phyloP scores from a whole-genome alignment of 2,113 vertebrate genomes.

The Panthera uncia region DNA sequence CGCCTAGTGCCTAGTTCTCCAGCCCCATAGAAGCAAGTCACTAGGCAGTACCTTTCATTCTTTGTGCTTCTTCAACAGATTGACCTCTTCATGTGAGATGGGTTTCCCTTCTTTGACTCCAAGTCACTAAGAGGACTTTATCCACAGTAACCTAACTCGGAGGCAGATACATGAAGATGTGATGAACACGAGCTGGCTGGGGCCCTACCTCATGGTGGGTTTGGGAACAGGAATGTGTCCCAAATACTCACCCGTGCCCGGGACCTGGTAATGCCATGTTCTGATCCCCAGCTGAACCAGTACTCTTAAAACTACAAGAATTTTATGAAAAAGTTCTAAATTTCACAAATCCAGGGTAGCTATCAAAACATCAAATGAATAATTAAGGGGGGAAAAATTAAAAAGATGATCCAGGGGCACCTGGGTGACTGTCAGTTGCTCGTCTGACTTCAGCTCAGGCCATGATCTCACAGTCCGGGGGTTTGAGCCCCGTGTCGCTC shows the following conservation, averaged over 20 bases:
- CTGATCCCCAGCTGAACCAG: not conserved
- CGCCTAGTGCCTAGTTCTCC: not conserved
- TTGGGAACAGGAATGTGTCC: not conserved
- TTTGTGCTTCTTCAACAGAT: not conserved
- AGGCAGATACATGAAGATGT: not conserved
- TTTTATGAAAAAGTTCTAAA: not conserved
- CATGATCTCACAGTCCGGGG: too few relatives aligned
- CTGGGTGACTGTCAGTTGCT: too few relatives aligned
- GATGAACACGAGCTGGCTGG: not conserved
- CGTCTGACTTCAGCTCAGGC: too few relatives aligned
- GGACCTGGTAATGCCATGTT: not conserved
- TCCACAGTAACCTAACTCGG: not conserved
- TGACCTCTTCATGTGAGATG: not conserved
- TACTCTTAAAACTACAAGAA: not conserved
- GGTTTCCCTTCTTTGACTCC: constrained; percentile 16
- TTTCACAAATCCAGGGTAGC: not conserved
- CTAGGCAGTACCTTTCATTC: not conserved
- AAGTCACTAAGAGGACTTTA: not conserved
- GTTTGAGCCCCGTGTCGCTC: too few relatives aligned
- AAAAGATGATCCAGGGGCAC: not conserved
- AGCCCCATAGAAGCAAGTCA: not conserved
- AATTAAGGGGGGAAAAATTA: not conserved
- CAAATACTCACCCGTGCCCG: not conserved
- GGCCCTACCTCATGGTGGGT: not conserved
- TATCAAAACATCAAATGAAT: not conserved